Evolutionary conservation across 2,113 vertebrate genomes (phyloP).

Genomic region (Leptosomus discolor): DNA sequence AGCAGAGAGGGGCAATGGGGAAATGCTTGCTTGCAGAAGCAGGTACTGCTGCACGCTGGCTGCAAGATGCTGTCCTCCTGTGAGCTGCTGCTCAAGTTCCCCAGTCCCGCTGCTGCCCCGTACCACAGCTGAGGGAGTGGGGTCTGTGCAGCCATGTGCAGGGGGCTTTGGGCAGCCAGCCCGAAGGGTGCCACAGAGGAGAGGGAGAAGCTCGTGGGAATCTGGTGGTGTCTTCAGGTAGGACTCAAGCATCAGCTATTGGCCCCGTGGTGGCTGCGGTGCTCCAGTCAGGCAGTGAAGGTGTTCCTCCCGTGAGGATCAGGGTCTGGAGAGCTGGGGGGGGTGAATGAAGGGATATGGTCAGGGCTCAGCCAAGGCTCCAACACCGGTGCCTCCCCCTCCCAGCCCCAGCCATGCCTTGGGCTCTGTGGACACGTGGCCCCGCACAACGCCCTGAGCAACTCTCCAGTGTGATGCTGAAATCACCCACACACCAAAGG

Average conservation of each 20-base stretch:
- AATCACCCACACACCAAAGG: neutral
- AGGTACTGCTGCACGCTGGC: neutral
- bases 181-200: neutral
- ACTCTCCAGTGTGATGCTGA: rapidly evolving
- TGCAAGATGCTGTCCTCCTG: neutral
- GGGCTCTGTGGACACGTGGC: rapidly evolving
- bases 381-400: rapidly evolving
- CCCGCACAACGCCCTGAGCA: rapidly evolving
- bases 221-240: neutral
- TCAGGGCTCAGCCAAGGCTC: neutral
- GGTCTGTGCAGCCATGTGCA: neutral
- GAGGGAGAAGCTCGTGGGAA: neutral
- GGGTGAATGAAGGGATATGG: neutral
- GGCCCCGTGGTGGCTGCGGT: neutral
- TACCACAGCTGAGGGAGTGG: neutral
- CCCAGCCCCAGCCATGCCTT: neutral
- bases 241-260: neutral
- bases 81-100: neutral
- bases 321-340: conserved; percentile 63
- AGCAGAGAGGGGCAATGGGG: neutral
- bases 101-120: rapidly evolving
- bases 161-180: neutral
- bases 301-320: conserved; percentile 37
- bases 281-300: conserved; percentile 19
- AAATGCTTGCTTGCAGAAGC: neutral